These are phyloP conservation scores for Mechanitis messenoides DNA, from an alignment of 2,888 invertebrate species.

Conservation along the genomic window DNA sequence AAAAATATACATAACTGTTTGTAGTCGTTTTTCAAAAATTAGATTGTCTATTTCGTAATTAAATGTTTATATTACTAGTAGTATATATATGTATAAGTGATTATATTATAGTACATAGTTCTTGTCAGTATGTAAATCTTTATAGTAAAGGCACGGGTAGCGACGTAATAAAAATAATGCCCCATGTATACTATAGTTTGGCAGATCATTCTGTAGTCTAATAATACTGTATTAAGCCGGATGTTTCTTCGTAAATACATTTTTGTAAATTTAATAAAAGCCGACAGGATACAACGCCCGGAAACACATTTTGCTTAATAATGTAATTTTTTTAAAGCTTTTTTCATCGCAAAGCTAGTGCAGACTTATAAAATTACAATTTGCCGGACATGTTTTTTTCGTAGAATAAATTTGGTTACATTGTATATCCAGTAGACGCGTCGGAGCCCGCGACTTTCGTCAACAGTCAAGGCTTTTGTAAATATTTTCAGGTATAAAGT, in stretches of 20 bases:
- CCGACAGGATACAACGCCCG: conserved; percentile 52
- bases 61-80: too few species aligned
- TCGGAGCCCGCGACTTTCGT: conserved; percentile 50
- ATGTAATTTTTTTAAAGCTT: conserved; percentile 46
- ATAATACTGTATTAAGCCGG: conserved; percentile 54
- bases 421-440: conserved; percentile 52
- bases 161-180: too few species aligned
- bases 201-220: conserved; percentile 3
- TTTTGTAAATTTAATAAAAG: conserved; percentile 15
- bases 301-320: conserved; percentile 53
- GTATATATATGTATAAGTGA: too few species aligned
- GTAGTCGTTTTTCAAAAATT: too few species aligned
- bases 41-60: too few species aligned
- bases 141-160: too few species aligned
- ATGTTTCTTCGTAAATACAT: conserved; percentile 63
- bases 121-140: too few species aligned
- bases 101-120: too few species aligned
- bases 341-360: conserved; percentile 11
- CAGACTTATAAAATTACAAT: conserved; percentile 44
- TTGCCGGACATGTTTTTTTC: conserved; percentile 49
- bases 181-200: background rate
- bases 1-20: background rate
- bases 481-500: conserved; percentile 68
- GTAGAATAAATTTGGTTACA: conserved; percentile 39
- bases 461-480: conserved; percentile 57